phyloP scores from a whole-genome alignment of 1,140 invertebrate genomes.

The Charaxes varanes region DNA sequence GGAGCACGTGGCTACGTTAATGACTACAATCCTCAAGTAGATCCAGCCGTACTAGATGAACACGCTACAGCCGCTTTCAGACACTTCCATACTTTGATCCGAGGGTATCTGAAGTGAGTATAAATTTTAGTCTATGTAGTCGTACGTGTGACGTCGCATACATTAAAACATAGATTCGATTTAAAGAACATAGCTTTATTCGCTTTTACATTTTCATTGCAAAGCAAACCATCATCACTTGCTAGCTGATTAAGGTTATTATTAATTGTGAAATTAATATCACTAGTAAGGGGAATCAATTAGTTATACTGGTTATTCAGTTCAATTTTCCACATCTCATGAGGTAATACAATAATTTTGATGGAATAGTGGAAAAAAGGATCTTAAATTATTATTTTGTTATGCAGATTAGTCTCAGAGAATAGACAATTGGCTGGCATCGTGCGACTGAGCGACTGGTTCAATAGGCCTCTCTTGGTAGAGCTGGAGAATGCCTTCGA shows the following conservation, averaged over 20 bases:
- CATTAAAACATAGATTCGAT: too few species aligned
- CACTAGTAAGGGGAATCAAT: too few species aligned
- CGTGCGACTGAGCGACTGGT: slow-evolving; percentile 84
- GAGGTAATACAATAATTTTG: too few species aligned
- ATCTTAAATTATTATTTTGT: background rate
- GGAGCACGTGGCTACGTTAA: slow-evolving; percentile 80
- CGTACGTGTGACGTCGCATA: too few species aligned
- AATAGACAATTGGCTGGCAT: slow-evolving; percentile 74
- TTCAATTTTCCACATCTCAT: too few species aligned
- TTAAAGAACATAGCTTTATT: too few species aligned
- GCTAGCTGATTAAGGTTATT: background rate
- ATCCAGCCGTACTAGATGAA: slow-evolving; percentile 88
- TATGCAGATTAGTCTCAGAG: slow-evolving; percentile 79
- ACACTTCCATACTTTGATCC: slow-evolving; percentile 90
- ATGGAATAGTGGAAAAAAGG: too few species aligned
- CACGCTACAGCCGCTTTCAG: slow-evolving; percentile 91
- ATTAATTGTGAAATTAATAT: too few species aligned
- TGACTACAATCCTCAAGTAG: slow-evolving; percentile 88
- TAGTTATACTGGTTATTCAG: too few species aligned
- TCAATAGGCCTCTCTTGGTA: slow-evolving; percentile 81
- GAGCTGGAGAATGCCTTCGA: slow-evolving; percentile 83
- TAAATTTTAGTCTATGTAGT: slow-evolving; percentile 15
- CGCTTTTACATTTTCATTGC: too few species aligned
- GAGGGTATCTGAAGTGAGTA: slow-evolving; percentile 84
- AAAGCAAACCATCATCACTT: too few species aligned